phyloP scores from a whole-genome alignment of 2,113 vertebrate genomes.

The Gopherus flavomarginatus region DNA sequence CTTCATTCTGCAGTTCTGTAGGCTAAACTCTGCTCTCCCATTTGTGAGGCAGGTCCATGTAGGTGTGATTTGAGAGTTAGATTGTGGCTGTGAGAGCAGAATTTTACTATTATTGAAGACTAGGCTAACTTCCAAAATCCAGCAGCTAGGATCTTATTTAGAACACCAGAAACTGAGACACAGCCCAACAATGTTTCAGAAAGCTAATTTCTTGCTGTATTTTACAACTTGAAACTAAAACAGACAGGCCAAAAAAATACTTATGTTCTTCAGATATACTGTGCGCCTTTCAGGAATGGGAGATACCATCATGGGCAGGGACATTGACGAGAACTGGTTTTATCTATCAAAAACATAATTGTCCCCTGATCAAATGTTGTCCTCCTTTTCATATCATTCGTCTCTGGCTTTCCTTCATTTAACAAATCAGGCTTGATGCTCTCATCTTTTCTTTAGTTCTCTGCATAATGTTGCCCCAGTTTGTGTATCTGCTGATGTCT shows the following conservation, averaged over 20 bases:
- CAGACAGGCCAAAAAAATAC: background rate
- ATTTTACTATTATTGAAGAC: background rate
- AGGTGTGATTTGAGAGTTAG: background rate
- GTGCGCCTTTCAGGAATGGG: background rate
- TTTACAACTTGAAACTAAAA: background rate
- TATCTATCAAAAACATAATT: background rate
- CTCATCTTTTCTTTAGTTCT: background rate
- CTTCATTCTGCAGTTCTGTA: background rate
- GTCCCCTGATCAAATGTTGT: background rate
- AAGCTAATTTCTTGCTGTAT: background rate
- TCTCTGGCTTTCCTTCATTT: background rate
- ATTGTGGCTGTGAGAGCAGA: background rate
- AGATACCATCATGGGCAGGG: background rate
- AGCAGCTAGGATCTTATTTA: background rate
- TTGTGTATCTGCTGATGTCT: background rate
- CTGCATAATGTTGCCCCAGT: background rate
- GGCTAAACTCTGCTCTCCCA: background rate
- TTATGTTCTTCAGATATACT: background rate
- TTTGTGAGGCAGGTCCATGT: background rate
- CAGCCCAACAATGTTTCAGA: background rate
- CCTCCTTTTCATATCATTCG: background rate
- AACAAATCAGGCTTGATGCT: background rate
- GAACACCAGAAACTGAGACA: background rate
- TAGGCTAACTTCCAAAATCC: background rate
- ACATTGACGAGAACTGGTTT: background rate